Base-by-base conservation (phyloP, 37 sponge, comb jelly and placozoan genomes). In the Haliclona indistincta region DNA sequence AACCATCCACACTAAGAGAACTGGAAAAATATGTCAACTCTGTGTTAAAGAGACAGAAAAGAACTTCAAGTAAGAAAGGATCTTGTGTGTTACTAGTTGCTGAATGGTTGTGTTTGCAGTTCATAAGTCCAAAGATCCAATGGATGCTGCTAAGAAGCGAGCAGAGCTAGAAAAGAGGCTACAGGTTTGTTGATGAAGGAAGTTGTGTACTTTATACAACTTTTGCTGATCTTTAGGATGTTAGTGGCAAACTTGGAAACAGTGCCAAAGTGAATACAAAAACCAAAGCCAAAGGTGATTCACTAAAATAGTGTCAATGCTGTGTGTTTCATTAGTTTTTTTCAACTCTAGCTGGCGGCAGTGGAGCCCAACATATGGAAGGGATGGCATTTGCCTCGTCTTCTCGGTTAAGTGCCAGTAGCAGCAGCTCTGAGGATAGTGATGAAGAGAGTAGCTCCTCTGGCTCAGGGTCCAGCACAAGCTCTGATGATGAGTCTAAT, bases 1-100 rank as follows among this genome's bases (percentile, higher is more conserved):
- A 91, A 40, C 88, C 99, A 1, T 87, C 96, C n/a, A 98, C 99
- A 0, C 81, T 98, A n/a, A 84, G 96, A 65, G 96, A 95, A 41
- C 65, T 98, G 25, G 94, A 95, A 79, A 92, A 93, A 41, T 98
- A 93, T 79, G 93, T 95, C n/a, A 88, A 78, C 62, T 65, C 76
- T 30, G 82, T 93, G 38, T 79, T 98, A 25, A 93, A 90, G 68
- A 91, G 86, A 67, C 86, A 84, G 38, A 98, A 95, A 75, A 91
- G 93, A 68, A 90, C 89, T 17, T 73, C 85, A 19, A 65, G 96
- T 95, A 54, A 94, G 95, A 67, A 20, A 0, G 7, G 5, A 38
- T 71, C 0, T 23, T 63, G n/a, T n/a, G n/a, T n/a, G n/a, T n/a
- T n/a, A n/a, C n/a, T n/a, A n/a, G n/a, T n/a, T n/a, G n/a, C n/a